Base-by-base conservation (phyloP, 2,888 invertebrate genomes). In the Eucera pruinosa region DNA sequence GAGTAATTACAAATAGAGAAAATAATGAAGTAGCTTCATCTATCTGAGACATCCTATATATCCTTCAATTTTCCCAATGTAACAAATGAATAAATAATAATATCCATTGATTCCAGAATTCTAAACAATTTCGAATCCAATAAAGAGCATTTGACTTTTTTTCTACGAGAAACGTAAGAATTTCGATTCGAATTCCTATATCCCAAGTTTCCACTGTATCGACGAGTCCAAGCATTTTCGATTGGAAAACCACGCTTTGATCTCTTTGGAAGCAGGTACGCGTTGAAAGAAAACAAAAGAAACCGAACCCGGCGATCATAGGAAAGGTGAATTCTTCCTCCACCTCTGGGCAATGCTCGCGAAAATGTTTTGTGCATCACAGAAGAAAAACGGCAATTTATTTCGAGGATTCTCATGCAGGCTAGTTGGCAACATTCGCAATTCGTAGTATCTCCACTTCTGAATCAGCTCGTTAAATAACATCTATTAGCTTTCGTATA, bases 341-440 rank as follows among this genome's bases (percentile, higher is more conserved):
- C 62, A 57, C 33, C 27, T 79, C 33, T 61, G 65, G 57, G 45
- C 65, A 62, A 69, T 50, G 18, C 73, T 69, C 52, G 65, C 54
- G 65, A 61, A 78, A 73, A 68, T 47, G 55, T 30, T 41, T 27
- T 18, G 18, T 25, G 43, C 55, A 3, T 43, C 48, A n/a, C 45
- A 25, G 23, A 54, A 78, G 78, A 70, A 76, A 78, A 76, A 78
- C 76, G 58, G 62, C 62, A n/a, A 64, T 80, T 69, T 78, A 80
- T 80, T 78, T 80, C 73, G 69, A 74, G 74, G 66, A 74, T 66
- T 80, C 69, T 65, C 69, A 55, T 43, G 65, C 50, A 61, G 64
- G 60, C 45, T 62, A 73, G 73, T 78, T 80, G 78, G 65, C 78
- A 74, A 9, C 73, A 58, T 52, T 62, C 60, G 61, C 43, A 27